Base-by-base conservation (phyloP, 2,797 vertebrate genomes). In the Dicrostonyx torquatus region DNA sequence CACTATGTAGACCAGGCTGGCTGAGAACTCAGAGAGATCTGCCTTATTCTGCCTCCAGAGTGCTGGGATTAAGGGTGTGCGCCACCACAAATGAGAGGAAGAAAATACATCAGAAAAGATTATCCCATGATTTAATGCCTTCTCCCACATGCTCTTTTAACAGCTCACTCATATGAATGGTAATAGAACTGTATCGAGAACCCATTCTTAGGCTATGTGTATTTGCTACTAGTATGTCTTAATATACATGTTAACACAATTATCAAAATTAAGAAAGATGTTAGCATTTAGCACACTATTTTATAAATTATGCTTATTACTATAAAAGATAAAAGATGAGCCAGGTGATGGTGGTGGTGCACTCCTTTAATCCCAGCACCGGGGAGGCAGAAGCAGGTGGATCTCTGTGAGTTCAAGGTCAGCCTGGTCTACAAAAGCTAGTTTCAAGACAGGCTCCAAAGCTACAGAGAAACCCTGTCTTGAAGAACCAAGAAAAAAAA, bases 271-370 rank as follows among this genome's bases (percentile, higher is more conserved):
- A 73, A 82, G 50, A 70, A 45, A 93, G 31, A 64, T 48, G 22
- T 26, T 2, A 73, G 85, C 34, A 93, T 68, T 85, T 84, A 82
- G 66, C 40, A 62, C 1, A 75, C 45, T 85, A 91, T 73, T 75
- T 94, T 76, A 95, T 62, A 95, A 79, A 90, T 53, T 15, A 78
- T 0, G 75, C 68, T 14, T 78, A 94, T 48, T 72, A 85, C 20
- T n/a, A 78, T 62, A 90, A 85, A 93, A 86, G 37, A 53, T 86
- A 86, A 93, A 11, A 9, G 24, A 20, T 58, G 20, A 58, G 55
- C 20, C 55, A 58, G 12, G 12, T 50, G 12, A 20, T 58, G 55
- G 55, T 58, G 20, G 55, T 8, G 20, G 48, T 2, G 5, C 55
- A 58, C 55, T 8, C 55, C 20, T 58, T 58, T 58, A 58, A 58